These are phyloP conservation scores for Watsonalla binaria DNA, from an alignment of 2,888 invertebrate species.

Conservation along the genomic window DNA sequence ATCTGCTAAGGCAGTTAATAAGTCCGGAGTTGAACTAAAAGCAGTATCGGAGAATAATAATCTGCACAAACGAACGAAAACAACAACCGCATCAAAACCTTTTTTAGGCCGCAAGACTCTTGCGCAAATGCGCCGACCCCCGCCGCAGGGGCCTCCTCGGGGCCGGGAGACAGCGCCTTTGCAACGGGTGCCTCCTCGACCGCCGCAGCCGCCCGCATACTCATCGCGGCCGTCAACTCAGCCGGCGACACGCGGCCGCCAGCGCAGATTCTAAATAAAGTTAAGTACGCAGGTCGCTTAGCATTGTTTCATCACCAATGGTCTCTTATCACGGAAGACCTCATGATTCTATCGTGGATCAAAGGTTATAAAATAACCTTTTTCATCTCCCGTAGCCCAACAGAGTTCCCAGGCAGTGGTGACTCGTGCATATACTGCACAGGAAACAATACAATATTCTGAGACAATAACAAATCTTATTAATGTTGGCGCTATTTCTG, in stretches of 20 bases:
- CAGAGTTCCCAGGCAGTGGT: background rate
- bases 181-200: too few species aligned
- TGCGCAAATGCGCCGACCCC: conserved; percentile 3
- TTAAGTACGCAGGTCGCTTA: conserved; percentile 9
- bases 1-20: conserved; percentile 15
- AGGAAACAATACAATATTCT: background rate
- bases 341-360: conserved; percentile 10
- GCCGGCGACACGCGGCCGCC: too few species aligned
- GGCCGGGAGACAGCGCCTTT: too few species aligned
- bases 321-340: conserved; percentile 11
- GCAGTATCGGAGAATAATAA: background rate
- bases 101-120: conserved; percentile 11
- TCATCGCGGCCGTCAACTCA: background rate
- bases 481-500: conserved; percentile 3
- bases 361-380: conserved; percentile 5
- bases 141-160: too few species aligned
- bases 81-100: background rate
- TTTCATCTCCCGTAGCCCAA: background rate
- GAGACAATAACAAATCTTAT: conserved; percentile 3
- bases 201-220: conserved; percentile 3
- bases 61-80: background rate
- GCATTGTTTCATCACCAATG: conserved; percentile 9
- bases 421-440: background rate
- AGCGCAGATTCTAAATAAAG: background rate
- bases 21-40: conserved; percentile 13